phyloP scores from a whole-genome alignment of 2,113 vertebrate genomes.

The Pterocles orientalis region DNA sequence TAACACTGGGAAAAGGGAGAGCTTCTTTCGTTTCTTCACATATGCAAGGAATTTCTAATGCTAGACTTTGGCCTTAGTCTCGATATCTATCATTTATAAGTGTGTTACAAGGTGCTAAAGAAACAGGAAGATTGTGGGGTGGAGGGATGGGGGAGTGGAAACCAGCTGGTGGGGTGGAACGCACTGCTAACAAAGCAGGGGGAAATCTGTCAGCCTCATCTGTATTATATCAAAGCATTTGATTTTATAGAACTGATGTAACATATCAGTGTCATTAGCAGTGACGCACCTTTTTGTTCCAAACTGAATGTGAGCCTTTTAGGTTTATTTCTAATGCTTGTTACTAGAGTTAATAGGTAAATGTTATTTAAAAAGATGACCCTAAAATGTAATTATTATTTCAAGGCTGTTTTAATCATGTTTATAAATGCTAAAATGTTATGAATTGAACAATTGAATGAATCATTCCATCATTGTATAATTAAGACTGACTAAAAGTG shows the following conservation, averaged over 20 bases:
- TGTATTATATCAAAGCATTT: neutral
- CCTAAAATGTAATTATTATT: slow-evolving; percentile 52
- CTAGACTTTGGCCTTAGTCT: neutral
- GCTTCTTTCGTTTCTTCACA: neutral
- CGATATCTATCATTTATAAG: neutral
- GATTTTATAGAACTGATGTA: neutral
- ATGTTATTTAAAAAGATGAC: slow-evolving; percentile 42
- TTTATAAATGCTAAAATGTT: slow-evolving; percentile 63
- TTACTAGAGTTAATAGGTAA: slow-evolving; percentile 43
- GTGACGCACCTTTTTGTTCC: slow-evolving; percentile 4
- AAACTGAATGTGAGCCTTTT: neutral
- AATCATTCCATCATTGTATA: slow-evolving; percentile 55
- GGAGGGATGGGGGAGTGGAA: neutral
- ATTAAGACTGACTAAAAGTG: slow-evolving; percentile 62
- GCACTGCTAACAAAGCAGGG: neutral
- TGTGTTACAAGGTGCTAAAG: neutral
- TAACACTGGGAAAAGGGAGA: neutral
- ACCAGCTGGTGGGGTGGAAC: neutral
- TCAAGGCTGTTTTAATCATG: slow-evolving; percentile 51
- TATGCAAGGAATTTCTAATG: neutral
- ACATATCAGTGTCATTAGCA: neutral
- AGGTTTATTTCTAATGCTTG: slow-evolving; percentile 34
- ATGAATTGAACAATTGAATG: slow-evolving; percentile 58
- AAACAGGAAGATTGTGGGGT: neutral
- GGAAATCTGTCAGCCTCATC: neutral